Base-by-base conservation (phyloP, 2,888 invertebrate species). In the Hemicrepidius hirtus region DNA sequence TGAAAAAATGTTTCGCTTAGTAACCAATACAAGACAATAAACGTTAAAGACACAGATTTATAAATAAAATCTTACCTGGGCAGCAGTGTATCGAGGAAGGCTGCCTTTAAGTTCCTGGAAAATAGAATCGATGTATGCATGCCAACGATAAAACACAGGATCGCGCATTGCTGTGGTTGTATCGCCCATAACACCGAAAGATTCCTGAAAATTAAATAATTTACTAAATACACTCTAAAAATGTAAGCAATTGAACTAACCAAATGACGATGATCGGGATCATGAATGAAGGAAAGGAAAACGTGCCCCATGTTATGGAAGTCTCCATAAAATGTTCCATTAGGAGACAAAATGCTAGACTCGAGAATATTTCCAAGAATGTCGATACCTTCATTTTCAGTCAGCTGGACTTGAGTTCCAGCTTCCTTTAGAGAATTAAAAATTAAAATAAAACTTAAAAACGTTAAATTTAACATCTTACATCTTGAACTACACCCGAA, bases 111-210 rank as follows among this genome's bases (percentile, higher is more conserved):
- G 92, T 75, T 91, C 89, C 78, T 91, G 90, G 89, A 95, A 95
- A 32, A 96, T 87, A 78, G 94, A 92, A 80, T 96, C 94, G 21
- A 95, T 88, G 83, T 91, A 93, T 0, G 93, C 90, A 82, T 96
- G 96, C 94, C 94, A 95, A 83, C 94, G 91, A 87, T 95, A 96
- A 88, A 96, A 96, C 16, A 93, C 87, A 0, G 96, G 95, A 86
- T 96, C 96, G 0, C 96, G 88, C 95, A 96, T 95, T 0, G 95
- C 94, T 0, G 95, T 95, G 0, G 94, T 91, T 0, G 94, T 91
- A 82, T 95, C 95, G 0, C 95, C 95, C 91, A 96, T 95, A 28
- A 95, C 93, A 44, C 93, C 92, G 80, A 93, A 93, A 57, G 91
- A 90, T 86, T 96, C 95, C 92, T 95, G 18, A 35, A 21, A 94